phyloP scores from a whole-genome alignment of 2,113 vertebrate species.

The Pelodiscus sinensis region DNA sequence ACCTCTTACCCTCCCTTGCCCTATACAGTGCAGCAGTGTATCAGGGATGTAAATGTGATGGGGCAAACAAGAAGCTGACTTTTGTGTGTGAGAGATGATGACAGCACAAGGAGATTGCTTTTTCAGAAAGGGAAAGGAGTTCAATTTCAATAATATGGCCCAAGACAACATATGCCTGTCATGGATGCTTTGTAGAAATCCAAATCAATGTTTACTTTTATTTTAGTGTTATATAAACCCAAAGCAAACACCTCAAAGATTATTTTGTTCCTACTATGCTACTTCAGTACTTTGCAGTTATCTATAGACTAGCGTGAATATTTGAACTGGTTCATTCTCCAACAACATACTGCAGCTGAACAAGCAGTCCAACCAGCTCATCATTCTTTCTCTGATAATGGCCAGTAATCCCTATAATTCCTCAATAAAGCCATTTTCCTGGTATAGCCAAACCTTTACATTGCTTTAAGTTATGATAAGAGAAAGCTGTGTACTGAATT shows the following conservation, averaged over 20 bases:
- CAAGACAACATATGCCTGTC: accelerated
- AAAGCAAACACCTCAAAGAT: neutral
- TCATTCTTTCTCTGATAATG: neutral
- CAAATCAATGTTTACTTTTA: neutral
- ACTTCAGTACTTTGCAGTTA: neutral
- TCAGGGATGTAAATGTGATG: neutral
- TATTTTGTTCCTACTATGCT: accelerated
- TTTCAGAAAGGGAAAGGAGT: too few relatives aligned
- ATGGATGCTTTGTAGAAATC: neutral
- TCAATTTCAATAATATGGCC: neutral
- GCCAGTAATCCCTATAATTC: neutral
- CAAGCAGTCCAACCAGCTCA: neutral
- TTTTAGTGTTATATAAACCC: neutral
- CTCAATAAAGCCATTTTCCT: neutral
- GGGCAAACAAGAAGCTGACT: neutral
- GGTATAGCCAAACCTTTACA: too few relatives aligned
- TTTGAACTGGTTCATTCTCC: neutral
- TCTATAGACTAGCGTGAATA: neutral
- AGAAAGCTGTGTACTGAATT: too few relatives aligned
- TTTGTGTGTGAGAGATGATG: neutral
- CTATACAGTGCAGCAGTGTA: neutral
- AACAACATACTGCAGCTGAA: neutral
- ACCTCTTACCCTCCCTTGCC: too few relatives aligned
- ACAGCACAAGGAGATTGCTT: neutral
- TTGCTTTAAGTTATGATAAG: too few relatives aligned